Conservation (phyloP, 2,888 invertebrate species). For the Crepidodera aurea region DNA sequence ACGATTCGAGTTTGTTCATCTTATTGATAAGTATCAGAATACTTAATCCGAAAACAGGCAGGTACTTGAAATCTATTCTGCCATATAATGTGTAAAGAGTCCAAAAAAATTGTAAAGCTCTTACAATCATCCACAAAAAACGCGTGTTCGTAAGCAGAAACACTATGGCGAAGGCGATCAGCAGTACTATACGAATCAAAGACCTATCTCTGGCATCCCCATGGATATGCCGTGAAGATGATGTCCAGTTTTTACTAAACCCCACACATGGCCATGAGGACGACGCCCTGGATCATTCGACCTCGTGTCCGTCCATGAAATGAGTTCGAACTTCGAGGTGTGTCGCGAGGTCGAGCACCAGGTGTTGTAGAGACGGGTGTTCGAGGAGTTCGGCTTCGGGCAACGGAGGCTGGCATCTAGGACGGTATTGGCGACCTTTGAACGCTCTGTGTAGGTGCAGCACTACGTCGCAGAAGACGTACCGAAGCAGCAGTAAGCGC, state of each 20-base stretch:
- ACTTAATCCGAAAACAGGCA: constrained; percentile 44
- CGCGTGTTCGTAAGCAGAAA: constrained; percentile 45
- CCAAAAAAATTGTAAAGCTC: constrained; percentile 49
- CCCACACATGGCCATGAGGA: constrained; percentile 61
- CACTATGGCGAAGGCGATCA: constrained; percentile 47
- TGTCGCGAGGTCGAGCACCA: constrained; percentile 83
- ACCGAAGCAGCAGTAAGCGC: constrained; percentile 85
- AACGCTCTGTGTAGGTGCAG: constrained; percentile 87
- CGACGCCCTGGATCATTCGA: constrained; percentile 70
- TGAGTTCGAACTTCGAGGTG: constrained; percentile 83
- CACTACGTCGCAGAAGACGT: constrained; percentile 92
- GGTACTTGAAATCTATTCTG: constrained; percentile 42
- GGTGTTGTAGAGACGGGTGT: constrained; percentile 79
- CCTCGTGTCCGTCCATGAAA: constrained; percentile 70
- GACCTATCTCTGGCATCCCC: constrained; percentile 46
- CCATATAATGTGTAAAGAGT: constrained; percentile 41
- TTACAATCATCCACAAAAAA: constrained; percentile 40
- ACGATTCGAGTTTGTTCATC: constrained; percentile 41
- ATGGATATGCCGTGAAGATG: constrained; percentile 50
- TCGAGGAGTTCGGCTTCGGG: constrained; percentile 88
- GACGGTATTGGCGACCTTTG: constrained; percentile 84
- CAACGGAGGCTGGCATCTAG: constrained; percentile 84
- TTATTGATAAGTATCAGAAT: constrained; percentile 28
- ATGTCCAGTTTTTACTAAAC: constrained; percentile 50
- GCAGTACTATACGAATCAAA: constrained; percentile 36